These are phyloP conservation scores for Chascanopsetta lugubris DNA, from an alignment of 2,113 vertebrate species.

Conservation along the genomic window DNA sequence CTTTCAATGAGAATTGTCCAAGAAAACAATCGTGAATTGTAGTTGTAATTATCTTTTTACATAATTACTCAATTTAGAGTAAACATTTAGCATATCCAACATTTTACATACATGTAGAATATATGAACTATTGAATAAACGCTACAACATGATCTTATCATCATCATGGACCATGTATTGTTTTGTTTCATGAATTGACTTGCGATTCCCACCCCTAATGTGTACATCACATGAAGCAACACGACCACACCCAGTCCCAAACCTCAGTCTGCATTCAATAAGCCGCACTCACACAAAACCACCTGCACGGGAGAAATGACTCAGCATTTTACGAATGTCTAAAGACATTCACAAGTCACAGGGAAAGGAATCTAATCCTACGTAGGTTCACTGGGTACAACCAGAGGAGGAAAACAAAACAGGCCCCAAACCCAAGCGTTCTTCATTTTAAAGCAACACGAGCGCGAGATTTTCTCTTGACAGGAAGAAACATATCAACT, in stretches of 20 bases:
- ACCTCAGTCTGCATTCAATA: conserved; percentile 12
- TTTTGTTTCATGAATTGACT: too few species aligned
- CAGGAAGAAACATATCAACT: conserved; percentile 29
- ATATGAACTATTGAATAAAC: too few species aligned
- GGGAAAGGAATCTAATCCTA: conserved; percentile 7
- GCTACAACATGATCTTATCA: too few species aligned
- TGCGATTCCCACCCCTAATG: too few species aligned
- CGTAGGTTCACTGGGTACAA: conserved; percentile 13
- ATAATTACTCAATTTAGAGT: too few species aligned
- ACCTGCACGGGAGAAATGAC: not conserved
- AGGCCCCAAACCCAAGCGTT: conserved; percentile 7
- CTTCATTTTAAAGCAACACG: not conserved
- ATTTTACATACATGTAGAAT: too few species aligned
- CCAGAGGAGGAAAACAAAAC: conserved; percentile 16
- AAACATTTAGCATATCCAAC: too few species aligned
- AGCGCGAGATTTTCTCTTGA: conserved; percentile 2
- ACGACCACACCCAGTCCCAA: conserved; percentile 20
- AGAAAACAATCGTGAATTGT: too few species aligned
- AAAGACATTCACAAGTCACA: conserved; percentile 1
- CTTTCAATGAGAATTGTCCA: too few species aligned
- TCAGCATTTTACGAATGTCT: conserved; percentile 13
- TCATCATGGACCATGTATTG: too few species aligned
- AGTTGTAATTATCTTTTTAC: too few species aligned
- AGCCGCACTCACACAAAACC: conserved; percentile 10
- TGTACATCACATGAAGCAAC: too few species aligned